Evolutionary conservation across 92 coral and sea anemone species (phyloP), one percentile per base, ranked within the genome.

Genomic region (Zoanthus solanderi): DNA sequence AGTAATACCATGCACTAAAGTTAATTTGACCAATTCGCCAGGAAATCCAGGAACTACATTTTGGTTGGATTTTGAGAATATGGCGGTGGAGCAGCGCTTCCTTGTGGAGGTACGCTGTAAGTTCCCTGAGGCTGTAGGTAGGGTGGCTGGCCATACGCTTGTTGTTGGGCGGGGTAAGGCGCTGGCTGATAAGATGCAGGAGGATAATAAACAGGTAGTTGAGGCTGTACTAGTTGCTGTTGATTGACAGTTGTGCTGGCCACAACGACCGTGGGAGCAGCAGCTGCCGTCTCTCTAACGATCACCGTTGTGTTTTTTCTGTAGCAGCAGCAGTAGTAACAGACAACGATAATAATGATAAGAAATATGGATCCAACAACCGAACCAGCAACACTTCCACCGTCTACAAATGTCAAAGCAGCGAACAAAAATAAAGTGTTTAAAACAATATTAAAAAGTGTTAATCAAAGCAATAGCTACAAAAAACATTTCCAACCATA

Each of bases 321-420:
- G 31, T n/a, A 63, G 28, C 32, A 63, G 69, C 69, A 63, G 69
- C 69, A 63, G 30, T 63, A 63, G 69, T n/a, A 63, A 63, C 18
- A 23, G 28, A 63, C 69, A 23, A 1, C 69, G 31, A 63, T 5
- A 16, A 63, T 8, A 23, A 63, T 23, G 28, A 18, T 63, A 63
- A 63, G 6, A 63, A 16, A 63, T n/a, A 63, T 63, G 69, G 69
- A 17, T n/a, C 69, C 69, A n/a, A 63, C 69, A 63, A 63, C 69
- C 18, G 69, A 63, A 17, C 69, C 69, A 63, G 69, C 69, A 23
- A 63, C 69, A 7, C 28, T n/a, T 63, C 69, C 69, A 8, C 28
- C 3, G 28, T n/a, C 69, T 63, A 30, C 16, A 7, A 63, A n/a
- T 16, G 30, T 4, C 7, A 16, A 16, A 63, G 9, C 17, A 50